These are phyloP conservation scores for Phalacrocorax carbo DNA, from an alignment of 2,113 vertebrate genomes.

Conservation along the genomic window DNA sequence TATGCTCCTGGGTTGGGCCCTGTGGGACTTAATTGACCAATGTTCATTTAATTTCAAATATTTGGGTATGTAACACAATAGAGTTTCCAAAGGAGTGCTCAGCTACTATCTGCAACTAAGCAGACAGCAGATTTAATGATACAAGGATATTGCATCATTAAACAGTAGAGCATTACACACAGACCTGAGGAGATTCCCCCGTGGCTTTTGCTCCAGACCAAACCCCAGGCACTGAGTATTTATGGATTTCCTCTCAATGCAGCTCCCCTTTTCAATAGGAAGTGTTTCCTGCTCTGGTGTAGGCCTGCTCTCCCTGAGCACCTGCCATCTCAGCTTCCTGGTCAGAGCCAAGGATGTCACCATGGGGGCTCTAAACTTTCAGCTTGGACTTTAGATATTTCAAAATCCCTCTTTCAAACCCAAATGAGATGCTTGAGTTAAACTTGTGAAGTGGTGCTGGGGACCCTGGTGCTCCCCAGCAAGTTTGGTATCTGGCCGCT, in stretches of 20 bases:
- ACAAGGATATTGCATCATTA: not conserved
- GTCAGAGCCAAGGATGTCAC: not conserved
- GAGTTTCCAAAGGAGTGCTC: not conserved
- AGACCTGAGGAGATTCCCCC: not conserved
- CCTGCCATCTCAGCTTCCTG: not conserved
- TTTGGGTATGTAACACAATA: not conserved
- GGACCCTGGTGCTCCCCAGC: not conserved
- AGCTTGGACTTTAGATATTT: not conserved
- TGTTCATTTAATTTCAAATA: not conserved
- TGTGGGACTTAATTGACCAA: not conserved
- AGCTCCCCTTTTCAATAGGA: not conserved
- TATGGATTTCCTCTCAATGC: not conserved
- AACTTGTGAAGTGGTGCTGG: not conserved
- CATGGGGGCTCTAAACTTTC: not conserved
- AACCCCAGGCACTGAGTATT: not conserved
- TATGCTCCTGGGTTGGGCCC: not conserved
- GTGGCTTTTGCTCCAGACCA: not conserved
- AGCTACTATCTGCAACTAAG: not conserved
- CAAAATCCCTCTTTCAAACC: not conserved
- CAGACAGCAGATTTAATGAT: not conserved
- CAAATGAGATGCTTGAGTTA: not conserved
- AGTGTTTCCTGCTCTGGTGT: not conserved
- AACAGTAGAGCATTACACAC: not conserved
- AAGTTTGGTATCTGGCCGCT: not conserved
- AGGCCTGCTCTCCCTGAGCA: not conserved